phyloP scores from a whole-genome alignment of 1,140 invertebrate species.

The Diplogasteroides magnus region DNA sequence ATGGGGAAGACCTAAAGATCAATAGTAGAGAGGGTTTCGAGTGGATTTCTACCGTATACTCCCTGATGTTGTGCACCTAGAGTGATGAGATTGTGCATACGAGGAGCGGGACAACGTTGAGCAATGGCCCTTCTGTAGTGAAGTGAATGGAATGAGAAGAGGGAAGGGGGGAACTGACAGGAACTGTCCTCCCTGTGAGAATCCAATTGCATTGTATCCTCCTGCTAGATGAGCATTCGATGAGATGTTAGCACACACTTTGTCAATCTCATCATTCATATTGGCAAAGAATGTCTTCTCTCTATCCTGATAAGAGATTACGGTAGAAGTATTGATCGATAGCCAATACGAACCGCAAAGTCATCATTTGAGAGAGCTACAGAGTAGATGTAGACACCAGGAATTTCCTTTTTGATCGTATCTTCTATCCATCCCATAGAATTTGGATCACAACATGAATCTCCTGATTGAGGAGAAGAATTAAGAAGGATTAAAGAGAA shows the following conservation, averaged over 20 bases:
- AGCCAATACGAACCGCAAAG: slow-evolving; percentile 10
- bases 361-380: slow-evolving; percentile 56
- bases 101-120: slow-evolving; percentile 78
- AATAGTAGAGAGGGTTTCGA: too few relatives aligned
- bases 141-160: neutral
- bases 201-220: slow-evolving; percentile 92
- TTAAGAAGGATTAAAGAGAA: slow-evolving; percentile 12
- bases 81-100: slow-evolving; percentile 77
- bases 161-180: slow-evolving; percentile 65
- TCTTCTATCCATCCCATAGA: slow-evolving; percentile 77
- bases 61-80: slow-evolving; percentile 72
- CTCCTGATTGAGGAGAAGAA: slow-evolving; percentile 66
- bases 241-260: slow-evolving; percentile 72
- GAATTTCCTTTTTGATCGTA: slow-evolving; percentile 70
- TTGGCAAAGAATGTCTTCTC: slow-evolving; percentile 84
- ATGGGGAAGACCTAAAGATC: too few relatives aligned
- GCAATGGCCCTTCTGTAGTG: slow-evolving; percentile 76
- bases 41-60: slow-evolving; percentile 69
- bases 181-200: slow-evolving; percentile 95
- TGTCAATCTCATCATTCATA: slow-evolving; percentile 67
- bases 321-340: slow-evolving; percentile 20
- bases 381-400: slow-evolving; percentile 77
- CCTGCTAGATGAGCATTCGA: slow-evolving; percentile 68
- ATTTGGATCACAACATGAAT: slow-evolving; percentile 82
- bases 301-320: slow-evolving; percentile 69